phyloP scores from a whole-genome alignment of 1,140 invertebrate species.

The Danaus melanippus region DNA sequence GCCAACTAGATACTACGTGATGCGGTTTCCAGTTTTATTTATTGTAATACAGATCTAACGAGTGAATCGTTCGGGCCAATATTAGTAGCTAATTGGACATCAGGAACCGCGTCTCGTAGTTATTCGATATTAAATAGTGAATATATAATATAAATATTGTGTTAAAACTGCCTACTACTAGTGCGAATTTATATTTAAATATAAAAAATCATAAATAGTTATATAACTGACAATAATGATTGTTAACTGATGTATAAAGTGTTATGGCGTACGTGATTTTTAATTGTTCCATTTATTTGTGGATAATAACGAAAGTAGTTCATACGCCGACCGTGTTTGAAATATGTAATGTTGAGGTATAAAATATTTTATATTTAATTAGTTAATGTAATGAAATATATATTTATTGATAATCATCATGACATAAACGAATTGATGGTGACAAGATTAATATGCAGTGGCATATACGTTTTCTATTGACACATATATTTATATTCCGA shows the following conservation, averaged over 20 bases:
- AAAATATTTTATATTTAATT: too few species aligned
- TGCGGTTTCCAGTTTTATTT: slow-evolving; percentile 22
- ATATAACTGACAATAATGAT: slow-evolving; percentile 73
- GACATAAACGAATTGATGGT: not conserved
- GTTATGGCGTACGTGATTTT: slow-evolving; percentile 58
- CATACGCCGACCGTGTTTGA: slow-evolving; percentile 41
- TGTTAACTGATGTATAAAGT: slow-evolving; percentile 71
- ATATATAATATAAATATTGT: slow-evolving; percentile 56
- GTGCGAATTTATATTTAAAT: slow-evolving; percentile 70
- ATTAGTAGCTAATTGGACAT: slow-evolving; percentile 1
- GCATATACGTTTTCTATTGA: slow-evolving; percentile 2
- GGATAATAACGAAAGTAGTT: slow-evolving; percentile 49
- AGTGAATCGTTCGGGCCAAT: too few species aligned
- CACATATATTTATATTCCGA: slow-evolving; percentile 5
- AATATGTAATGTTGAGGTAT: not conserved
- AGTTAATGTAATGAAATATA: too few species aligned
- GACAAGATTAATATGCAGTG: slow-evolving; percentile 4
- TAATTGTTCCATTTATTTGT: slow-evolving; percentile 24
- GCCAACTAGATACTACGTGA: slow-evolving; percentile 33
- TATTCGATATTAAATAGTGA: slow-evolving; percentile 44
- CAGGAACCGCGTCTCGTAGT: slow-evolving; percentile 34
- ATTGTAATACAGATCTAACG: too few species aligned
- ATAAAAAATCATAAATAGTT: slow-evolving; percentile 68
- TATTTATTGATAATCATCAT: not conserved
- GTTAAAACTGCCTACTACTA: slow-evolving; percentile 69